Evolutionary conservation across 1,140 invertebrate genomes (phyloP), one percentile per base, ranked within the genome.

Genomic region (Papilio helenus): DNA sequence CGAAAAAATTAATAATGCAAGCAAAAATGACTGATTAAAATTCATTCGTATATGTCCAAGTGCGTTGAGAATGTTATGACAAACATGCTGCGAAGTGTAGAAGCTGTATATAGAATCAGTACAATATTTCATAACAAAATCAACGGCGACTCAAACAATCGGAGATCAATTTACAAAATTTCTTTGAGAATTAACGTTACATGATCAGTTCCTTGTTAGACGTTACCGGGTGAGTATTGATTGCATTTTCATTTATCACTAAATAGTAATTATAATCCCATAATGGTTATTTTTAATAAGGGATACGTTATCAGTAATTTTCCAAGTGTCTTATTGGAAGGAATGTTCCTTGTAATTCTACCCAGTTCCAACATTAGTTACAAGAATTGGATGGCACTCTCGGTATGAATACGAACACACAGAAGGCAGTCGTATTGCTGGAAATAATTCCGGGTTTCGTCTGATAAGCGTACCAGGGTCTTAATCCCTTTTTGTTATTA

Each of bases 161-260:
- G 39, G 8, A 20, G 71, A 42, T 72, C 71, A 39, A 72, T 34
- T 72, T 72, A 39, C 71, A 72, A 72, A 72, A 39, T 72, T 72
- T 72, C 71, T 20, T 42, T 72, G 3, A 20, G 34, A 39, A 68
- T 29, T 29, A 18, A 42, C 71, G 39, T 20, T 23, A 39, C 34
- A 55, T 20, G 51, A 55, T 44, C 71, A 72, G 34, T 72, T 34
- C 71, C 29, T 72, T 20, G 7, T 72, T 44, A 44, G 42, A 72
- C 71, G 39, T 72, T 72, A 72, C 71, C 39, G 10, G 39, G 71
- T 72, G 71, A 72, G 71, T 72, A 20, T n/a, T 44, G 9, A 42
- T 3, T 5, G 18, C n/a, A 20, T 9, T 34, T 72, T 23, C 16
- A 68, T 12, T 29, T 68, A 7, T 29, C 12, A 4, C 4, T 8